Evolutionary conservation across 1,140 invertebrate species (phyloP), one percentile per base, ranked within the genome.

Genomic region (Drosophila gunungcola): DNA sequence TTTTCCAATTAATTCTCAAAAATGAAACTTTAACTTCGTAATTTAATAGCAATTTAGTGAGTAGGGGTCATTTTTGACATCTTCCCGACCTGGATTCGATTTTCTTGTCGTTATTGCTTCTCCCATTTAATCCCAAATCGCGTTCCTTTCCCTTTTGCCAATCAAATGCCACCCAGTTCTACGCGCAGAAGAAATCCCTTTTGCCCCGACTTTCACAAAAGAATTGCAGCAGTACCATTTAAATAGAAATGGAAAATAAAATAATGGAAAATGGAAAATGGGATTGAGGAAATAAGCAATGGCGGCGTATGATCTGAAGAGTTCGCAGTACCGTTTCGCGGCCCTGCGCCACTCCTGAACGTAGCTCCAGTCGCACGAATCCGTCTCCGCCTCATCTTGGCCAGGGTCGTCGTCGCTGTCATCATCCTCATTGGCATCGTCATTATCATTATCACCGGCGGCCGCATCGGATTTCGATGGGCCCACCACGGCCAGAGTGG

Each of bases 301-400:
- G 63, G 67, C 42, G 68, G 67, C 42, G 68, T 62, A 73, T 72
- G 64, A 82, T 90, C 65, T 55, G 69, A 70, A 51, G 55, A 68
- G 55, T 76, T 80, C 90, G 79, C 78, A 78, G 80, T 82, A 86
- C 91, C 76, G 77, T 85, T 73, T 80, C 93, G 84, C 83, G 36
- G 84, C 83, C 39, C 83, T 73, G 78, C 95, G 93, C 95, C 95
- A 96, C 77, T 95, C 94, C 92, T 96, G 95, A 41, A 96, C 95
- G 89, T 95, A 96, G 81, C 95, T 95, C 95, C 95, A 96, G 91
- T 96, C 95, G 67, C 85, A 89, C 92, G 94, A 93, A 86, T 94
- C 92, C 49, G 81, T 88, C 80, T 88, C 84, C 48, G 80, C 84
- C 64, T 67, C 64, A 84, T 89, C 85, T 78, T 88, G 84, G 77